phyloP scores from a whole-genome alignment of 2,797 vertebrate species.

The Eulemur coronatus region DNA sequence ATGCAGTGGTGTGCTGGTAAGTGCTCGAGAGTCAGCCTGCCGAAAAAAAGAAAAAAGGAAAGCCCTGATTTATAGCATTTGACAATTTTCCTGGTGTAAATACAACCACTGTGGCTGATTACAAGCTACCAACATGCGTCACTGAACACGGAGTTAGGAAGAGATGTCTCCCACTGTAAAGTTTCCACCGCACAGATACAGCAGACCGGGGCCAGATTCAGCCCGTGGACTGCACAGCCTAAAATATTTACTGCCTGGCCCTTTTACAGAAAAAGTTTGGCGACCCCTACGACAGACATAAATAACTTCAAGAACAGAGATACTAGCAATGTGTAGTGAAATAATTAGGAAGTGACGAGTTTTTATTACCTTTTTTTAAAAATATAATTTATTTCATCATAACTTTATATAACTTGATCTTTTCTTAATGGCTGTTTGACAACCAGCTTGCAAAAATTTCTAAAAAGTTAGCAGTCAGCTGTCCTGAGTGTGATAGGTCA shows the following conservation, averaged over 20 bases:
- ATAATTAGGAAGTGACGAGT: constrained; percentile 12
- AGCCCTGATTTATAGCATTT: neutral
- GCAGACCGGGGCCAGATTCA: neutral
- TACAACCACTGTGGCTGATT: neutral
- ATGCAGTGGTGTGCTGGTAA: neutral
- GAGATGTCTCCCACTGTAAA: accelerated
- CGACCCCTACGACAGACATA: neutral
- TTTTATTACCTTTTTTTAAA: constrained; percentile 16
- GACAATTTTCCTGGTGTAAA: constrained; percentile 33
- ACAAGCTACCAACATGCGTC: neutral
- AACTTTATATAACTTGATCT: neutral
- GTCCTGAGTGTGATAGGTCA: neutral
- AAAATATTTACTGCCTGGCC: neutral
- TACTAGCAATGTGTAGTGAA: neutral
- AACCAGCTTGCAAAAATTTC: constrained; percentile 23
- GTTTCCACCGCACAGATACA: neutral
- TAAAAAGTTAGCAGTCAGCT: neutral
- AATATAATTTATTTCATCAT: neutral
- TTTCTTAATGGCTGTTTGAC: neutral
- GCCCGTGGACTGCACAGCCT: neutral
- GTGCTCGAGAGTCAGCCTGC: neutral
- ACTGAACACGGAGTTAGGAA: neutral
- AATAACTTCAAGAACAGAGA: neutral
- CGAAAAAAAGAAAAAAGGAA: neutral
- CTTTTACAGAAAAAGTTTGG: neutral